phyloP scores from a whole-genome alignment of 1,140 invertebrate genomes.

The Eufriesea mexicana region DNA sequence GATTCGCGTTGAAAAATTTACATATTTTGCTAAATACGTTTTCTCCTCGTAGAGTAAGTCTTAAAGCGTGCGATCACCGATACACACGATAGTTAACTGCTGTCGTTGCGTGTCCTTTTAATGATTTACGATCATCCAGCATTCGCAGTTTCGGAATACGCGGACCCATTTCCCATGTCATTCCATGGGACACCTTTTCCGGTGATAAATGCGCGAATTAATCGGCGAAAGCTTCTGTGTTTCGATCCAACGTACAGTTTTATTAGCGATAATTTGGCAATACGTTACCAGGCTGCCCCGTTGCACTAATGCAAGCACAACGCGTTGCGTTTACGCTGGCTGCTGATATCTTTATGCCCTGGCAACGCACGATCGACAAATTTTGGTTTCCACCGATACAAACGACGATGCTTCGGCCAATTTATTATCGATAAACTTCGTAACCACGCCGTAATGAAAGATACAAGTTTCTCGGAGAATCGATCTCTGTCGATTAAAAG shows the following conservation, averaged over 20 bases:
- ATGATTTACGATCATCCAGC: too few relatives aligned
- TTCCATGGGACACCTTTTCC: background rate
- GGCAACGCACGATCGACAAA: conserved; percentile 14
- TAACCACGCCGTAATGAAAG: background rate
- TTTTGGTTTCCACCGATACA: conserved; percentile 2
- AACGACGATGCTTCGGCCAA: background rate
- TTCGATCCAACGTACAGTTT: conserved; percentile 1
- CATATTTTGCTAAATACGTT: too few relatives aligned
- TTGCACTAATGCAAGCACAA: conserved; percentile 15
- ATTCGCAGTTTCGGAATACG: background rate
- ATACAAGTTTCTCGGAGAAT: background rate
- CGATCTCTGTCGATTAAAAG: background rate
- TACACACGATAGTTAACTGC: background rate
- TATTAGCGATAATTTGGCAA: conserved; percentile 19
- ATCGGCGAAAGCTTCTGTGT: background rate
- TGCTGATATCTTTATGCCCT: conserved; percentile 17
- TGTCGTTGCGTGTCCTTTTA: background rate
- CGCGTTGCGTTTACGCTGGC: conserved; percentile 6
- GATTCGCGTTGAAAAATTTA: too few relatives aligned
- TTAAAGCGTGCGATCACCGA: background rate
- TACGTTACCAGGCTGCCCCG: background rate
- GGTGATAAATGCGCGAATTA: background rate
- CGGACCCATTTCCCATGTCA: background rate
- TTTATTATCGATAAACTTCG: background rate
- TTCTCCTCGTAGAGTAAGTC: too few relatives aligned